Percentiles rank a stretch among this genome's conserved stretches.
These are phyloP conservation scores for Cyprinella venusta DNA, from an alignment of 2,797 vertebrate genomes.

Conservation along the genomic window DNA sequence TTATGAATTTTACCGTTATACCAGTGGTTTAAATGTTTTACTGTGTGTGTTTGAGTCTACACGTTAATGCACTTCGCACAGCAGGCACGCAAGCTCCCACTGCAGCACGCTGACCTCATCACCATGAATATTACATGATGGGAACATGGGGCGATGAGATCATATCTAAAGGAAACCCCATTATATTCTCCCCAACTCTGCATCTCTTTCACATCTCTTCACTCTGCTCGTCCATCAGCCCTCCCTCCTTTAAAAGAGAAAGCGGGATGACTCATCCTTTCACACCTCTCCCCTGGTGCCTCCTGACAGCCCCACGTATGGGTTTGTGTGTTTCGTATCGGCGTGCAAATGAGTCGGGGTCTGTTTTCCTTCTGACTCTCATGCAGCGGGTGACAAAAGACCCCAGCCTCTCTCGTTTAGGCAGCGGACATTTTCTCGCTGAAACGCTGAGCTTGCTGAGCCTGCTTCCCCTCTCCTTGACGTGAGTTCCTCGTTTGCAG, in stretches of 20 bases:
- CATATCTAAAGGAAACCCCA: constrained; percentile 62
- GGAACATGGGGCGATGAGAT: constrained; percentile 62
- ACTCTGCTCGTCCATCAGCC: constrained; percentile 5
- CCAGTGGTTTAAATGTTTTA: constrained; percentile 44
- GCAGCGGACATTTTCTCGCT: constrained; percentile 13
- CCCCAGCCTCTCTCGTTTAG: neutral
- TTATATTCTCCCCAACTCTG: constrained; percentile 30
- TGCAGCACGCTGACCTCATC: constrained; percentile 60
- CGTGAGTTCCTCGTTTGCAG: neutral
- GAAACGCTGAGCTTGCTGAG: constrained; percentile 24
- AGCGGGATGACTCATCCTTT: constrained; percentile 59
- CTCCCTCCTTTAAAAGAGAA: neutral
- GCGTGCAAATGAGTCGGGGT: constrained; percentile 16
- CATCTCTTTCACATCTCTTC: constrained; percentile 22
- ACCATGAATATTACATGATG: constrained; percentile 62
- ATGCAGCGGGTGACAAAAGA: constrained; percentile 8
- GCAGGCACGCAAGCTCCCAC: constrained; percentile 34
- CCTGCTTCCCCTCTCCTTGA: neutral
- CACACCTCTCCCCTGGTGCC: constrained; percentile 52
- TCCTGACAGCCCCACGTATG: constrained; percentile 17
- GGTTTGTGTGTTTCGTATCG: constrained; percentile 9
- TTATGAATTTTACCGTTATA: neutral
- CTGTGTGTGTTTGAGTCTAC: constrained; percentile 47
- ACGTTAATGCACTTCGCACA: constrained; percentile 53
- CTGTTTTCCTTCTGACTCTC: constrained; percentile 9